Conservation (phyloP, 2,113 vertebrate species). For the Cisticola juncidis region DNA sequence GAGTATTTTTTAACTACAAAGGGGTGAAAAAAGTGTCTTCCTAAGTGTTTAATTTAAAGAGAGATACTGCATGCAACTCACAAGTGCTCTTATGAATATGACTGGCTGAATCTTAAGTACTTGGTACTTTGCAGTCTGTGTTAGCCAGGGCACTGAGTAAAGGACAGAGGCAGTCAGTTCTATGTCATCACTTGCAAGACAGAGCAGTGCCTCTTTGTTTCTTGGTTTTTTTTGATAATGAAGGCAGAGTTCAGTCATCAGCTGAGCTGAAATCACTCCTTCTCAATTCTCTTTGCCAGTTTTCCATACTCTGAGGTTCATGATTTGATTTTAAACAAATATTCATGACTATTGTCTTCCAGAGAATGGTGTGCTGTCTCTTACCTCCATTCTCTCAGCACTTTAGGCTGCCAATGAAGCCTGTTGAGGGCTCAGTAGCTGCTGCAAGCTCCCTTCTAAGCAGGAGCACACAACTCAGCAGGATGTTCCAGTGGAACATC, state of each 20-base stretch:
- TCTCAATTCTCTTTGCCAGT: not conserved
- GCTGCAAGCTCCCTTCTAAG: not conserved
- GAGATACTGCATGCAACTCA: not conserved
- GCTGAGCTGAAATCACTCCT: not conserved
- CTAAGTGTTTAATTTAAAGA: not conserved
- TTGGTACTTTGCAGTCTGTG: not conserved
- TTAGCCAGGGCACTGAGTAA: not conserved
- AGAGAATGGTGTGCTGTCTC: not conserved
- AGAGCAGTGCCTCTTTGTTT: not conserved
- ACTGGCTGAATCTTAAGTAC: not conserved
- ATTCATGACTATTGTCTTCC: not conserved
- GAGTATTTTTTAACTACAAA: not conserved
- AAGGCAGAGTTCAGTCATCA: not conserved
- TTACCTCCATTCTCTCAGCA: not conserved
- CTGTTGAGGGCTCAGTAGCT: not conserved
- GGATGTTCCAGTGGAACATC: not conserved
- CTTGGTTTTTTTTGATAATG: not conserved
- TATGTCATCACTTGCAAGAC: not conserved
- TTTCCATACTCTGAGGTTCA: not conserved
- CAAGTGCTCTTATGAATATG: not conserved
- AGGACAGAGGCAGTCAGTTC: not conserved
- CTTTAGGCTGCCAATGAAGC: not conserved
- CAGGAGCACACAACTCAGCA: not conserved
- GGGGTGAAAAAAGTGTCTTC: not conserved
- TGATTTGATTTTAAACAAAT: not conserved